A percentile compares a stretch with the other conserved stretches of the same genome.
These are phyloP conservation scores for Pantherophis guttatus DNA, from an alignment of 2,113 vertebrate species.

Conservation along the genomic window DNA sequence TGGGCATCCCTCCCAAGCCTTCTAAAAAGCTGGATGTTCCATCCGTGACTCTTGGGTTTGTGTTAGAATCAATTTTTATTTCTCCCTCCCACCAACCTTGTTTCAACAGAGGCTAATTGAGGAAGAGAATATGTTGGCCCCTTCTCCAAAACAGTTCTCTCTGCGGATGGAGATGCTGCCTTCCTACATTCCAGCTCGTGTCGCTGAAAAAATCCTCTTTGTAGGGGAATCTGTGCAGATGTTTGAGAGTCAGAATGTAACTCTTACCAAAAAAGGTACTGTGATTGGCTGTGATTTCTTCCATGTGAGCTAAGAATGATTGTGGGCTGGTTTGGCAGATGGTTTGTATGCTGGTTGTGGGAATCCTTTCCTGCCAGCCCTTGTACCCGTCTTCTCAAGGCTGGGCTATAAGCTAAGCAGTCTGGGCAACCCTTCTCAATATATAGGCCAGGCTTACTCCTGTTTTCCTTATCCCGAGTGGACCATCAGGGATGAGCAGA, in stretches of 20 bases:
- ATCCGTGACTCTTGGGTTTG: too few relatives aligned
- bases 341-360: background rate
- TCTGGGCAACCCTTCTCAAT: background rate
- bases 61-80: background rate
- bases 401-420: background rate
- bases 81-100: background rate
- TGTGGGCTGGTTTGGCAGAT: background rate
- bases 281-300: background rate
- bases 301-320: too few relatives aligned
- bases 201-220: constrained; percentile 98
- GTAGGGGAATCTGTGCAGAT: constrained; percentile 98
- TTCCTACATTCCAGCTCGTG: constrained; percentile 91
- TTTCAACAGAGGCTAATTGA: constrained; percentile 86
- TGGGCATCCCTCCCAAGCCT: background rate
- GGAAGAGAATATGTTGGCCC: constrained; percentile 97
- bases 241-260: constrained; percentile 97
- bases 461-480: background rate
- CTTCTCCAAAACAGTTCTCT: constrained; percentile 95
- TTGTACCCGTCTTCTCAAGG: background rate
- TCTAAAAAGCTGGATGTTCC: background rate
- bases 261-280: constrained; percentile 87
- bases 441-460: background rate
- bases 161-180: constrained; percentile 92
- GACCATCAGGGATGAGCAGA: background rate
- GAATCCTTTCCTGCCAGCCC: background rate